Evolutionary conservation across 1,140 invertebrate species (phyloP).

Genomic region (Micrasema minimum): DNA sequence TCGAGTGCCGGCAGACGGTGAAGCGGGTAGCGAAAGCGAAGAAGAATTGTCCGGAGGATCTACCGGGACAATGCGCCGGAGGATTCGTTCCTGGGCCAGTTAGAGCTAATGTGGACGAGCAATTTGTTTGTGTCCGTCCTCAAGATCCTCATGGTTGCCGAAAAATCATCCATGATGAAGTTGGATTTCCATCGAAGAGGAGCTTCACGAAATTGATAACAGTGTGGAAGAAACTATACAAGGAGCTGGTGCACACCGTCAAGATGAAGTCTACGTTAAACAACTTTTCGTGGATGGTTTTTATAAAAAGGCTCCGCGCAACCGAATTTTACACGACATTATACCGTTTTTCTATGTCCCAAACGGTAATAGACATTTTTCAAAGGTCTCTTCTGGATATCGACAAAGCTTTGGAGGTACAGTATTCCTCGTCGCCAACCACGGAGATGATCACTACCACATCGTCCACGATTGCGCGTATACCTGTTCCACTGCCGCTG

Average conservation of each 20-base stretch:
- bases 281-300: not conserved
- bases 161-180: too few species aligned
- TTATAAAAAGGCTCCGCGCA: not conserved
- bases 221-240: not conserved
- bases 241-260: not conserved
- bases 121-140: too few species aligned
- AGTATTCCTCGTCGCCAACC: not conserved
- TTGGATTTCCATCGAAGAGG: not conserved
- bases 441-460: slow-evolving; percentile 1
- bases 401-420: not conserved
- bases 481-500: not conserved
- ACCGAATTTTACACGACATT: slow-evolving; percentile 3
- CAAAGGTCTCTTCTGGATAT: not conserved
- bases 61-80: too few species aligned
- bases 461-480: not conserved
- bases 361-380: not conserved
- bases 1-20: too few species aligned
- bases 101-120: too few species aligned
- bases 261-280: not conserved
- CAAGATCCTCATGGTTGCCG: too few species aligned
- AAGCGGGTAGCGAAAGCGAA: too few species aligned
- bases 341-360: not conserved
- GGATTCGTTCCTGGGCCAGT: too few species aligned
- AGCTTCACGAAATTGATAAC: not conserved
- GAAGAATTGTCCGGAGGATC: too few species aligned